Evolutionary conservation across 2,888 invertebrate species (phyloP), one percentile per base, ranked within the genome.

Genomic region (Apodemia duryi): DNA sequence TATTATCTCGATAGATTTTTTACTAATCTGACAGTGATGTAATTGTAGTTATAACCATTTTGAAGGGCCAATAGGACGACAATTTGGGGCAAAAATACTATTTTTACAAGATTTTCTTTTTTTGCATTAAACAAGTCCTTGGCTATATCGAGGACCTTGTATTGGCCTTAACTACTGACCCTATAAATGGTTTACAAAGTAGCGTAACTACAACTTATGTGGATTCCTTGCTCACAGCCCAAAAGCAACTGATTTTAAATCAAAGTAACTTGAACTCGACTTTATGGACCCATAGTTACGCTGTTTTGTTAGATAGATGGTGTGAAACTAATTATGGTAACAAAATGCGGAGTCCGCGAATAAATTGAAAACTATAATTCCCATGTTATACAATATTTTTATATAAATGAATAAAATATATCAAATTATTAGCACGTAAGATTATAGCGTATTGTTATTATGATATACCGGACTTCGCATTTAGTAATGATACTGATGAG

Each of bases 361-460:
- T 60, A 60, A 62, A 65, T 65, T 32, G 46, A 62, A 64, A 60
- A 11, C 67, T 65, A 61, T 62, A 60, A 65, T 66, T 69, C 69
- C 70, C 70, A 69, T 67, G 70, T 71, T 72, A 69, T 73, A 78
- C 80, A 78, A 83, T 86, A 86, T 86, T 86, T 86, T 85, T 85
- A 77, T 85, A 86, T 79, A 77, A 72, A 74, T 78, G 74, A 71
- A 68, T 77, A 75, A 81, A 79, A 68, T 80, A 81, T 84, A 82
- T 82, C 78, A 79, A 80, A 78, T 77, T 76, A 77, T 75, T 83
- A 83, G 81, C 70, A 68, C 69, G 73, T 82, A 81, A 80, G 82
- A 66, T 64, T 71, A 66, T 67, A 71, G 68, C 70, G 67, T 66
- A 67, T 66, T 68, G 63, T 65, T 63, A 65, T 29, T 65, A 66